These are phyloP conservation scores for Vanessa tameamea DNA, from an alignment of 1,140 invertebrate species.

Conservation along the genomic window DNA sequence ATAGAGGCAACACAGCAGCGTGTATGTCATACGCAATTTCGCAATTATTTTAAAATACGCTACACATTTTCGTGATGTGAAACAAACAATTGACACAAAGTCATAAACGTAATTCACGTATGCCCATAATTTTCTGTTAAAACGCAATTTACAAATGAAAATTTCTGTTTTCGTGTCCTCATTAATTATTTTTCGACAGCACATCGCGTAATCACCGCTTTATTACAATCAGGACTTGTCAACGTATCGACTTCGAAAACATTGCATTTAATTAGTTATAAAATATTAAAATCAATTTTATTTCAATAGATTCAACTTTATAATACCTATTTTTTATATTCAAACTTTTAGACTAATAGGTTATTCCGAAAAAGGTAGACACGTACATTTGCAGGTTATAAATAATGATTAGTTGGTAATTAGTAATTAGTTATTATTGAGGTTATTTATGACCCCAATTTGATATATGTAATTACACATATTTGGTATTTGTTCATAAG, in stretches of 20 bases:
- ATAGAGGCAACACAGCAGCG: neutral
- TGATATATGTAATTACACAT: too few relatives aligned
- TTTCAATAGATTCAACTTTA: neutral
- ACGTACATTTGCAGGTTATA: too few relatives aligned
- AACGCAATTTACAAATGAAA: constrained; percentile 36
- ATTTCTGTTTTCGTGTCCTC: constrained; percentile 37
- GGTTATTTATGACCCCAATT: too few relatives aligned
- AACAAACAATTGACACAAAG: constrained; percentile 32
- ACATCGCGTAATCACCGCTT: constrained; percentile 35
- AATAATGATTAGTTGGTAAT: too few relatives aligned
- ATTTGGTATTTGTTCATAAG: too few relatives aligned
- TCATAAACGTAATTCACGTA: constrained; percentile 34
- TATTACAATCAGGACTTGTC: constrained; percentile 35
- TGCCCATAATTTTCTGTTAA: constrained; percentile 41
- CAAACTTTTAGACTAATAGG: too few relatives aligned
- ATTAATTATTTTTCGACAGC: constrained; percentile 40
- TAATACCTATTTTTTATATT: too few relatives aligned
- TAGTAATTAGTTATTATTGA: too few relatives aligned
- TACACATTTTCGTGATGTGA: constrained; percentile 9
- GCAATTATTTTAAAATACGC: constrained; percentile 5
- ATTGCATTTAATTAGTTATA: constrained; percentile 19
- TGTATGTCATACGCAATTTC: neutral
- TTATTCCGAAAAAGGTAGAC: too few relatives aligned
- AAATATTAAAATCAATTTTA: constrained; percentile 16
- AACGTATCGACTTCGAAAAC: constrained; percentile 24